phyloP scores from a whole-genome alignment of 2,888 invertebrate genomes.

The Eurois occulta region DNA sequence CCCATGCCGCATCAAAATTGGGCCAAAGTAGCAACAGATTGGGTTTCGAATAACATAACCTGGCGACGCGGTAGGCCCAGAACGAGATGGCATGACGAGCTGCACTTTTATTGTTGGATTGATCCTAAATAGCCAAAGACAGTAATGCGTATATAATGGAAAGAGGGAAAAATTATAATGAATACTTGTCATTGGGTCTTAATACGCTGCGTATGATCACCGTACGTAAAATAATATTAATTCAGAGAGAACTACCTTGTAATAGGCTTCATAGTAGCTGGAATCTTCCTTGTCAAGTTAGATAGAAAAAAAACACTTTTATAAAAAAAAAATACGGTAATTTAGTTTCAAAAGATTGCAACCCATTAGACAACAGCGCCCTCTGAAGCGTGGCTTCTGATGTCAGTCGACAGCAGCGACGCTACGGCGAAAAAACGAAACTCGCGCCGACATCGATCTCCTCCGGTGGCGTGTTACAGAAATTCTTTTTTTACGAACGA shows the following conservation, averaged over 20 bases:
- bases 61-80: too few species aligned
- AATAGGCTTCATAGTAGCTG: background rate
- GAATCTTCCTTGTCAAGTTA: too few species aligned
- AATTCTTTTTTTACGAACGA: conserved; percentile 84
- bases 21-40: too few species aligned
- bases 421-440: conserved; percentile 81
- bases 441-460: conserved; percentile 87
- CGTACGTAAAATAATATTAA: background rate
- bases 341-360: conserved; percentile 66
- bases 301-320: background rate
- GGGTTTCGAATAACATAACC: too few species aligned
- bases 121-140: too few species aligned
- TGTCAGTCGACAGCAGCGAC: conserved; percentile 75
- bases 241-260: background rate
- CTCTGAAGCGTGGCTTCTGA: conserved; percentile 71
- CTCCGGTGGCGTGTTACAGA: conserved; percentile 83
- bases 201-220: background rate
- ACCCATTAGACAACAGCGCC: conserved; percentile 73
- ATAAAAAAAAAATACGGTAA: background rate
- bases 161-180: too few species aligned
- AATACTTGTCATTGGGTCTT: too few species aligned
- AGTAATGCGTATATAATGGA: too few species aligned
- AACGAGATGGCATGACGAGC: too few species aligned
- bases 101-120: too few species aligned
- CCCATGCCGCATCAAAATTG: too few species aligned